phyloP scores from a whole-genome alignment of 2,797 vertebrate genomes.

The Morus bassanus region DNA sequence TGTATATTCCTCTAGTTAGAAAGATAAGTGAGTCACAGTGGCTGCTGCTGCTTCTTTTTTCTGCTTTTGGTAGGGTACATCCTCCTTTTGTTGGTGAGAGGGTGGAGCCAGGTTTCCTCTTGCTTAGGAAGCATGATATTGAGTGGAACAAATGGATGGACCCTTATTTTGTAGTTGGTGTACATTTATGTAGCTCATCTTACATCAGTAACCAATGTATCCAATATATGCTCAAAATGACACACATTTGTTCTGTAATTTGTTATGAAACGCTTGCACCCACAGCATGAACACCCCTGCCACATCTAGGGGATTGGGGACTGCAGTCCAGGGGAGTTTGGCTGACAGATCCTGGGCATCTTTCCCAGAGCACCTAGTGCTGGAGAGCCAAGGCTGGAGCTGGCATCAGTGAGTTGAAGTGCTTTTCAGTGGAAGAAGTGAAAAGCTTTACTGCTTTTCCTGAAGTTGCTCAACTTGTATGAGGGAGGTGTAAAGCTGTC shows the following conservation, averaged over 20 bases:
- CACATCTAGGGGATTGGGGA: background rate
- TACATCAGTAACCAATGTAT: background rate
- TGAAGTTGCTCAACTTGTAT: background rate
- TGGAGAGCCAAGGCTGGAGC: background rate
- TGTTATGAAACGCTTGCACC: background rate
- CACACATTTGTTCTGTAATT: background rate
- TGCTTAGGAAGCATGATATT: background rate
- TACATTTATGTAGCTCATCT: background rate
- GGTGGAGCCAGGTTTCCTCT: background rate
- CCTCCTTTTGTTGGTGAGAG: background rate
- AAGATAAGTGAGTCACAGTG: background rate
- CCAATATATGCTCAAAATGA: background rate
- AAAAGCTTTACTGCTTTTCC: background rate
- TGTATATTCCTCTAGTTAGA: background rate
- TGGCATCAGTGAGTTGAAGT: background rate
- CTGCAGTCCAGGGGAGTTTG: background rate
- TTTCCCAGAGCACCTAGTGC: background rate
- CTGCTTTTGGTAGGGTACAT: background rate
- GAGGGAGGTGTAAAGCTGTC: background rate
- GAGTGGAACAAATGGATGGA: background rate
- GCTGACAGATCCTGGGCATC: background rate
- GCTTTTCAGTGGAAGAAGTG: too few relatives aligned
- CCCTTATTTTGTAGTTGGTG: background rate
- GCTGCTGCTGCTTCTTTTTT: background rate
- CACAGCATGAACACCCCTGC: background rate